Conservation (phyloP, 2,797 vertebrate species). For the Manis pentadactyla region DNA sequence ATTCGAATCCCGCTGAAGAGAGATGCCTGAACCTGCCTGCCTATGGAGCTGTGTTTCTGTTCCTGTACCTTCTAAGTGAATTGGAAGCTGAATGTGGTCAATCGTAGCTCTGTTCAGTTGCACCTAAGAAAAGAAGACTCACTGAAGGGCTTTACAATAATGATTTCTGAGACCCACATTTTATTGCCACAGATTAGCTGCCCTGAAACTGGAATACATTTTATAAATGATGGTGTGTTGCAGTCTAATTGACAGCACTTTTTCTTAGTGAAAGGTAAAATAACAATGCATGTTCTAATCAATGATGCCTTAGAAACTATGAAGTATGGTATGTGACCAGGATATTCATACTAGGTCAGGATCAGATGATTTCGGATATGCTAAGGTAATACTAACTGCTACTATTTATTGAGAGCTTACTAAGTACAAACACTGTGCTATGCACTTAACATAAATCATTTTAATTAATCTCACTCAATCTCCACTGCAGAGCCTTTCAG, state of each 20-base stretch:
- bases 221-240: slow-evolving; percentile 46
- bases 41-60: neutral
- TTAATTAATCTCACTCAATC: slow-evolving; percentile 43
- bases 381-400: slow-evolving; percentile 44
- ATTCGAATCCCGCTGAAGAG: neutral
- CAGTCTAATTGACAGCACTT: slow-evolving; percentile 47
- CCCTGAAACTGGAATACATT: slow-evolving; percentile 51
- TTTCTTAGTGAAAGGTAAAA: slow-evolving; percentile 59
- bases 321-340: slow-evolving; percentile 38
- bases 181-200: slow-evolving; percentile 6
- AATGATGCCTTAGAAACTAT: slow-evolving; percentile 31
- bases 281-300: slow-evolving; percentile 49
- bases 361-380: slow-evolving; percentile 36
- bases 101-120: neutral
- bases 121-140: neutral
- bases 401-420: slow-evolving; percentile 56
- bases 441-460: slow-evolving; percentile 55
- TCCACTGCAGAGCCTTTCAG: neutral
- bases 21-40: neutral
- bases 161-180: neutral
- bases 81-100: neutral
- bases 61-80: neutral
- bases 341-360: slow-evolving; percentile 12
- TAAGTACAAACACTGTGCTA: neutral
- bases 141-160: neutral